Conservation (phyloP, 2,797 vertebrate species). For the Rhincodon typus region DNA sequence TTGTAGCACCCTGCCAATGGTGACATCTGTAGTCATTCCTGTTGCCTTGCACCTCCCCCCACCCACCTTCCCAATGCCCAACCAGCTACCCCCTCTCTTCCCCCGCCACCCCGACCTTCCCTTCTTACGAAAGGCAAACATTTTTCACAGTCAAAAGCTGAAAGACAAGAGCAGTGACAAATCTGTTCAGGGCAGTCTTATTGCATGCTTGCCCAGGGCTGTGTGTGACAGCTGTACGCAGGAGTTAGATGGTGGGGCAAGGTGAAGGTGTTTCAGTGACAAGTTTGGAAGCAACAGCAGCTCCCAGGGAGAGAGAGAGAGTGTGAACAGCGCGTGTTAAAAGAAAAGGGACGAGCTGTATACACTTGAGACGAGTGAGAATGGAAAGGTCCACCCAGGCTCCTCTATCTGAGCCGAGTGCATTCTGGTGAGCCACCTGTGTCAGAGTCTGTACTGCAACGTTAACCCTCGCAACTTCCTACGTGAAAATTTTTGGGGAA, state of each 20-base stretch:
- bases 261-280: background rate
- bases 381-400: background rate
- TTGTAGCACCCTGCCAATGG: background rate
- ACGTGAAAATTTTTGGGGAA: background rate
- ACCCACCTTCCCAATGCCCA: background rate
- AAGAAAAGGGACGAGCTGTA: background rate
- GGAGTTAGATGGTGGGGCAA: background rate
- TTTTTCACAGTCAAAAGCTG: slow-evolving; percentile 8
- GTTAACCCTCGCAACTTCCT: background rate
- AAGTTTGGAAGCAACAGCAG: background rate
- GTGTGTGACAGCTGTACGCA: background rate
- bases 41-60: background rate
- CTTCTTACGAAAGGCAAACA: background rate
- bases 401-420: background rate
- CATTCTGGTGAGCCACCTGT: slow-evolving; percentile 26
- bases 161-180: background rate
- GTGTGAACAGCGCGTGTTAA: background rate
- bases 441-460: background rate
- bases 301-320: background rate
- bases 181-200: no score
- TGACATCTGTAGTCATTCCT: slow-evolving; percentile 33
- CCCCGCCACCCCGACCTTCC: background rate
- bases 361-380: background rate
- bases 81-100: no score
- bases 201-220: background rate